A percentile compares a stretch with the other conserved stretches of the same genome.
Conservation (phyloP, 1,140 invertebrate species). For the Arctopsyche grandis region DNA sequence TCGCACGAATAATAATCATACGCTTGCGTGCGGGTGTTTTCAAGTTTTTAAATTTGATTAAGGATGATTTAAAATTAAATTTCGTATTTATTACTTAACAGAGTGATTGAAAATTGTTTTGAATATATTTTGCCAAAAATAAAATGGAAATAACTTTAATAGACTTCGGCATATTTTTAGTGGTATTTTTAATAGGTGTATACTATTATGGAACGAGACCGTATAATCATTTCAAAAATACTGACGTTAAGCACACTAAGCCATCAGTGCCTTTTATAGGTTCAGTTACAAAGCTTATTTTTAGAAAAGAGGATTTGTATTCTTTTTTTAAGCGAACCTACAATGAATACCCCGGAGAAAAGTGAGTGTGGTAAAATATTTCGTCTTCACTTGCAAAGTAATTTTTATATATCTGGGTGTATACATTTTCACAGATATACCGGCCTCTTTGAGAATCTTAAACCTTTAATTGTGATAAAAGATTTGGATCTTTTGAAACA, state of each 20-base stretch:
- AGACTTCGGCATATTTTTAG: not conserved
- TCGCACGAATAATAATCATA: too few relatives aligned
- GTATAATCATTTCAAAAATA: conserved; percentile 10
- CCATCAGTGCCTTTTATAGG: conserved; percentile 20
- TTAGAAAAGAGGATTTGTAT: not conserved
- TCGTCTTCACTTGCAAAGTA: too few relatives aligned
- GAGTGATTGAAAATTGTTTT: too few relatives aligned
- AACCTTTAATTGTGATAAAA: conserved; percentile 64
- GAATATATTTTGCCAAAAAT: too few relatives aligned
- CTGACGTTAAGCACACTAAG: not conserved
- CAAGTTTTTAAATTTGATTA: too few relatives aligned
- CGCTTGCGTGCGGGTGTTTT: too few relatives aligned
- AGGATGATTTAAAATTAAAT: too few relatives aligned
- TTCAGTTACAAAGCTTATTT: not conserved
- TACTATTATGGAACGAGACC: conserved; percentile 15
- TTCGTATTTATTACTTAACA: too few relatives aligned
- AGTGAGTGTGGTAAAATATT: not conserved
- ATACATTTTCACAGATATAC: conserved; percentile 60
- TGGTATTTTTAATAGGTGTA: not conserved
- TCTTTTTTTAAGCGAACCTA: not conserved
- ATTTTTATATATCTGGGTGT: too few relatives aligned
- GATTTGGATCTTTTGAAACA: conserved; percentile 71
- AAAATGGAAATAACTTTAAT: not conserved
- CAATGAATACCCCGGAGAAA: conserved; percentile 30
- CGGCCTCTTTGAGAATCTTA: conserved; percentile 62